Base-by-base conservation (phyloP, 2,888 invertebrate genomes). In the Paralinhomoeus sp. region DNA sequence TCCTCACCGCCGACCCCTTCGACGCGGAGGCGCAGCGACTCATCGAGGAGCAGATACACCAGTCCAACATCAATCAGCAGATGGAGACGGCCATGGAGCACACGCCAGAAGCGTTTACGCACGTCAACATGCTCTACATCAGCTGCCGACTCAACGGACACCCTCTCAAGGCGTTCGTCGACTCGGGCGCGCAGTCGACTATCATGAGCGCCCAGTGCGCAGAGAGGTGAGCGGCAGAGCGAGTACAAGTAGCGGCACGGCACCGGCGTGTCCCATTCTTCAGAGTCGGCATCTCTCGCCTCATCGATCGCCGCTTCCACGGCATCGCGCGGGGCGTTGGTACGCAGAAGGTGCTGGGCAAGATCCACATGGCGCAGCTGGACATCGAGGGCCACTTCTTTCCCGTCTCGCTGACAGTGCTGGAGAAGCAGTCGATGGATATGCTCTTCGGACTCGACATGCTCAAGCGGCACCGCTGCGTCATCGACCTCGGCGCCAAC, bases 61-160 rank as follows among this genome's bases (percentile, higher is more conserved):
- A 64, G 48, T 62, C 87, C 62, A 93, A 93, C 64, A 85, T 93
- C 49, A 84, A 91, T 64, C 82, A 84, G 0, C 91, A 91, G 60
- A 91, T 93, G 89, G 85, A 91, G 62, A 84, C 85, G 1, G 93
- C 93, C 0, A 85, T 93, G 76, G 93, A 97, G 62, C 84, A 84
- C 63, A 84, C 89, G 66, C 97, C 97, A 0, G 97, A 97, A 67
- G 85, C 82, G 38, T 93, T 93, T 67, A 93, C 89, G 45, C 83
- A 84, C 31, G 91, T 97, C 38, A 79, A 82, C 40, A 93, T 97
- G 97, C 72, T 97, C 54, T 78, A 97, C 64, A 87, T 97, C 48
- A 82, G 91, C 64, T 89, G 93, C 64, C 78, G 76, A 64, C 91
- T 97, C 1, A 97, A 97, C 67, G 89, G 89, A 35, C 77, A 80